Evolutionary conservation across 2,797 vertebrate genomes (phyloP), one percentile per base, ranked within the genome.

Genomic region (Trachops cirrhosus): DNA sequence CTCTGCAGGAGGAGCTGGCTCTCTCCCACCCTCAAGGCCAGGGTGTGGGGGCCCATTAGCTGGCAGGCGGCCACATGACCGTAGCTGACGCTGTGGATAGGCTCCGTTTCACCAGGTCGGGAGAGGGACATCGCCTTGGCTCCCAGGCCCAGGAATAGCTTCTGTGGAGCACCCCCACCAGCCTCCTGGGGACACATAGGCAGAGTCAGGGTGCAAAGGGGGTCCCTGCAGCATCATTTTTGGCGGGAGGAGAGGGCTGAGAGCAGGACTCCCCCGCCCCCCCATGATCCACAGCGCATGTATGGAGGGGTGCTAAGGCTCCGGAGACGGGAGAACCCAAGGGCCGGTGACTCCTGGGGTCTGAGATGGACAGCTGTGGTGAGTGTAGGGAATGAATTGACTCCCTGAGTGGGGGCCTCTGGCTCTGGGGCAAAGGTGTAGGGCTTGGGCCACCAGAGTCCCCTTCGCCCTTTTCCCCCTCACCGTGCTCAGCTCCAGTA

Each of bases 11-110:
- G 98, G 95, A 99, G 98, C 93, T 99, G 99, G 79, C 98, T 98
- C 93, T 99, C 99, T 37, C 99, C 99, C 44, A 99, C 98, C 0
- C 99, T 99, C 97, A 99, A 98, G 93, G 98, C 99, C 98, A 99
- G 99, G 79, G 99, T 99, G 98, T 99, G 98, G 98, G 99, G 99
- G 95, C 99, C 99, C 0, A 98, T 99, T 46, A 99, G 98, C 0
- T 99, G 99, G 0, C 99, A 99, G 90, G 99, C 99, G 96, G 99
- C 99, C 98, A 99, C 99, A 95, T 99, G 99, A 64, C 99, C 98
- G 0, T 99, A 99, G 91, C 99, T 99, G 96, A 99, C 99, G 39
- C 98, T 99, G 98, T 99, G 99, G 96, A 99, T 97, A 18, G 99
- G 99, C 91, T 99, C 99, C 0, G 99, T 98, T 93, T 99, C 99